Base-by-base conservation (phyloP, 2,113 vertebrate genomes). In the Hiodon tergisus region DNA sequence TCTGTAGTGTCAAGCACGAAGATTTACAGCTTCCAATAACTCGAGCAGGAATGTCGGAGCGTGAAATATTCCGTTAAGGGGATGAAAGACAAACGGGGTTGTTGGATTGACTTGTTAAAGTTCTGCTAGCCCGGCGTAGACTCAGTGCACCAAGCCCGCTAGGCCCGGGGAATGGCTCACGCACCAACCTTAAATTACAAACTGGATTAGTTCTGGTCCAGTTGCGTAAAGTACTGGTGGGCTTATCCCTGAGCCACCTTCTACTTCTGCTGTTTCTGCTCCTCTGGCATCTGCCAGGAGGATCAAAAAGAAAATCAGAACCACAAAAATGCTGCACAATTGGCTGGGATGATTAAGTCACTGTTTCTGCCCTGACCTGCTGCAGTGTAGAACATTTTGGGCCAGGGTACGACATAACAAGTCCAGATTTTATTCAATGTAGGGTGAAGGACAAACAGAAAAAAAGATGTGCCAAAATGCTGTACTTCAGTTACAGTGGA, bases 201-300 rank as follows among this genome's bases (percentile, higher is more conserved):
- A 46, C 53, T 50, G 62, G 63, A 72, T 78, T 75, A 75, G 73
- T 79, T 75, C 70, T 55, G 69, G 69, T 54, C 58, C 69, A 69
- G 6, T 62, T 76, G 65, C 50, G 4, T 10, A 6, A 52, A 16
- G 55, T 75, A 47, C 61, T 58, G 54, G 17, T 16, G 69, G 62
- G 68, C 52, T 73, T 63, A 72, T 71, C 59, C 13, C 16, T 60
- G 58, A 10, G 54, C 60, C n/a, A 69, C 69, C 52, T 47, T 60
- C 71, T 63, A 57, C 67, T 16, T 60, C 62, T 9, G 14, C 16
- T 9, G 46, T 46, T 31, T 5, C 52, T 10, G 46, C 50, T 13
- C 54, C 59, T 47, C 4, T 7, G 9, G 61, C 17, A 8, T 54
- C n/a, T 8, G 9, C 5, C 7, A 14, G 4, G 73, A 76, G 62